Evolutionary conservation across 1,140 invertebrate species (phyloP), one percentile per base, ranked within the genome.

Genomic region (Mamestra configurata): DNA sequence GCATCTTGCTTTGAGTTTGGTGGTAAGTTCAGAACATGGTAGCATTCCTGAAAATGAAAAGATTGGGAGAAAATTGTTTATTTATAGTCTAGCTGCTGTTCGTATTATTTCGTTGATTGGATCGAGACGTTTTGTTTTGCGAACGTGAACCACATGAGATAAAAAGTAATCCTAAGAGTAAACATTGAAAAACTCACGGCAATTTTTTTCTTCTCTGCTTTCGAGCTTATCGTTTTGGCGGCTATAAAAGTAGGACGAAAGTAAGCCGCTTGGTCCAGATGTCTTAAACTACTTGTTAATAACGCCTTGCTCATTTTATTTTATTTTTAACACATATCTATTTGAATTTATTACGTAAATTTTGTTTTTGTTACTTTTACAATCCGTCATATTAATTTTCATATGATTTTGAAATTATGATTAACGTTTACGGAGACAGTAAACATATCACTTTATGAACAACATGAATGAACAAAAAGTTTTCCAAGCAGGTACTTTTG

Each of bases 1-100:
- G 96, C 96, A 88, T 97, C 96, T 90, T 97, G 96, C 79, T 97
- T 96, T 66, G 97, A 97, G 51, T 96, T 94, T 84, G 96, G 95
- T 18, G 96, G 88, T 10, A 98, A 95, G 70, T 96, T 96, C 8
- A 98, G 92, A 11, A 96, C 91, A 84, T 95, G 91, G 86, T 96
- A 98, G 80, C 96, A 97, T 94, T 96, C 95, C 97, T 98, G 84
- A 53, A 81, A 49, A 18, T 15, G n/a, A 20, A 37, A 7, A 27
- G 31, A 18, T 35, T 31, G 27, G 5, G 27, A 5, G 27, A 31
- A n/a, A n/a, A n/a, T n/a, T n/a, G n/a, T n/a, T n/a, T n/a, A n/a
- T n/a, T n/a, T n/a, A n/a, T n/a, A n/a, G n/a, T n/a, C n/a, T n/a
- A n/a, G n/a, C n/a, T n/a, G n/a, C n/a, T n/a, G n/a, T n/a, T n/a